Evolutionary conservation across 64 coral and sea anemone genomes (phyloP), one percentile per base, ranked within the genome.

Genomic region (Exaiptasia diaphana): DNA sequence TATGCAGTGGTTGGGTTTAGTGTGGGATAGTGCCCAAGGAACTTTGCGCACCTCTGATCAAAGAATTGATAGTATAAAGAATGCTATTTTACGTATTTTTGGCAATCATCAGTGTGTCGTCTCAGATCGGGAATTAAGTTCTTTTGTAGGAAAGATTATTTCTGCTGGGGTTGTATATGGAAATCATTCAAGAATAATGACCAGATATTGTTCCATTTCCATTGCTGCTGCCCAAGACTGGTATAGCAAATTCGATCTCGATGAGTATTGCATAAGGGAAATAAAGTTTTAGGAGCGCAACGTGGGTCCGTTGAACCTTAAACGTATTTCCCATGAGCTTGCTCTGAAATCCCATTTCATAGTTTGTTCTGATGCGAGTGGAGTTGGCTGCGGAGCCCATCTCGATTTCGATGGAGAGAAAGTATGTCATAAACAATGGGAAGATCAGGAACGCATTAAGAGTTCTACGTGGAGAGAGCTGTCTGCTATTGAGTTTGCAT

Each of bases 351-450:
- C 71, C n/a, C 38, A 62, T 76, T 75, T 31, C 10, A 33, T 80
- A 42, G 77, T 89, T 13, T 89, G 73, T 89, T 89, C 77, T 20
- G 64, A 89, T 62, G 76, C 67, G 20, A 89, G 86, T 58, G 0
- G 4, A 41, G 73, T 67, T 26, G 75, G 86, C 5, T 73, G 86
- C 44, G 64, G 62, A 7, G 60, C 86, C 26, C 61, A 25, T 37
- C 31, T 88, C 15, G 26, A 75, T 24, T 32, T 86, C 7, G 53
- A 86, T 30, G 57, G 69, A 18, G 72, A 86, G 28, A 54, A 65
- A 48, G 49, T 76, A 14, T 86, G 83, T 74, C 25, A 61, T 22
- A 60, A 85, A 39, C 23, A 25, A 24, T 74, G 68, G 82, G 50
- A 71, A 34, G 11, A 33, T 18, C 29, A 60, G 13, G 75, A 78